Base-by-base conservation (phyloP, 2,888 invertebrate species). In the Dichetophora obliterata region DNA sequence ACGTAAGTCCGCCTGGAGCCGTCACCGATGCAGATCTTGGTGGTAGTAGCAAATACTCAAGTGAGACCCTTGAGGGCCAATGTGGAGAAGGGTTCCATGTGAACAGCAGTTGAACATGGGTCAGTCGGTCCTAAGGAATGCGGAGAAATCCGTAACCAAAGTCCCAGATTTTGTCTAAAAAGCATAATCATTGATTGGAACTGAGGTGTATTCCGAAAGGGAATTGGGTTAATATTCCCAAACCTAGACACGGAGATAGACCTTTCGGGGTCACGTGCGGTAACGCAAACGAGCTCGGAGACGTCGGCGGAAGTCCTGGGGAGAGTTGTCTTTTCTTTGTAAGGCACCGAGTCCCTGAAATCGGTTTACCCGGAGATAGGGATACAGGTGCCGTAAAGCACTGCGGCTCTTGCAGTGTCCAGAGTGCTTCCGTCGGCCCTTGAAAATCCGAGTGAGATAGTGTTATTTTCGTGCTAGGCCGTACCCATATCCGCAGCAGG, bases 401-500 rank as follows among this genome's bases (percentile, higher is more conserved):
- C 61, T 61, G 61, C 59, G 19, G 59, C 43, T 73, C 59, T 63
- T 73, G 72, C 61, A 61, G 63, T 73, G 72, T 59, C 48, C 19
- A 66, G 37, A 66, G 37, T 43, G 37, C 48, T 48, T 66, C 66
- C 66, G n/a, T 66, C 66, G 66, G 48, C 37, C 66, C 66, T 66
- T 66, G 66, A 66, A 66, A 37, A 66, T 66, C n/a, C 48, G 48
- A 75, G 75, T 77, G 71, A 71, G 66, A 72, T 71, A 61, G 72
- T 59, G 75, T 72, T 73, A 79, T 75, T 68, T 75, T 77, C 75
- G 72, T 72, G 75, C 72, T 75, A 77, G 77, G 71, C 73, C 92
- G 92, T 93, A 92, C 92, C 92, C n/a, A n/a, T n/a, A n/a, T n/a
- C n/a, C 92, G 92, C 92, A 93, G 91, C 93, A 93, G 93, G 93